These are phyloP conservation scores for Lissonota sp. DNA, from an alignment of 2,888 invertebrate species.

Conservation along the genomic window DNA sequence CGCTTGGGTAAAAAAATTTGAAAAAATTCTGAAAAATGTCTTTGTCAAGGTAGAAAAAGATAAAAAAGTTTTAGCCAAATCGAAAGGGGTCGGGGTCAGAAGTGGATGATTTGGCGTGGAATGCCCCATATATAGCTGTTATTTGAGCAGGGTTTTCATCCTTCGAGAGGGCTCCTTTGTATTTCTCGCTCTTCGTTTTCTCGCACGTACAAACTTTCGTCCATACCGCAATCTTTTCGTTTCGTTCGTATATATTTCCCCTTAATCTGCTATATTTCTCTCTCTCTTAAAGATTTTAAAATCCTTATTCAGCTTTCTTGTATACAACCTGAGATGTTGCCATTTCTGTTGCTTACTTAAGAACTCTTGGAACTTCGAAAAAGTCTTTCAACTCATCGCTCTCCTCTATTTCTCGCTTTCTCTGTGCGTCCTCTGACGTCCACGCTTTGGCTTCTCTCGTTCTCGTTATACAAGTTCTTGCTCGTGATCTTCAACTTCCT, in stretches of 20 bases:
- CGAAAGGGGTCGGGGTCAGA: no score
- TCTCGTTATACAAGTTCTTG: conserved; percentile 21
- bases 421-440: neutral
- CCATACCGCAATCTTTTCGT: conserved; percentile 45
- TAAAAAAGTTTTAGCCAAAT: no score
- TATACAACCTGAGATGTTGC: conserved; percentile 22
- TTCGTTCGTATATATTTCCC: conserved; percentile 18
- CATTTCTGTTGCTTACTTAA: conserved; percentile 21
- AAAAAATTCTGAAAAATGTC: no score
- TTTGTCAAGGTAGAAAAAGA: no score
- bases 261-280: neutral
- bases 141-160: conserved; percentile 58
- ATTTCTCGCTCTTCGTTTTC: conserved; percentile 8
- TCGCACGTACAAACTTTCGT: conserved; percentile 26
- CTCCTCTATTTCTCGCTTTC: conserved; percentile 20
- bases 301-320: conserved; percentile 43
- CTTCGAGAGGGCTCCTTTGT: neutral
- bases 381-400: conserved; percentile 38
- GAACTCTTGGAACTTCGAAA: conserved; percentile 38
- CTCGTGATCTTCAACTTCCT: conserved; percentile 1
- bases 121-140: conserved; percentile 16
- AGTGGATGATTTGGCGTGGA: no score
- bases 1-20: no score
- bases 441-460: neutral
- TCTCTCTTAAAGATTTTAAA: conserved; percentile 30